phyloP scores from a whole-genome alignment of 2,888 invertebrate genomes.

The Erannis defoliaria region DNA sequence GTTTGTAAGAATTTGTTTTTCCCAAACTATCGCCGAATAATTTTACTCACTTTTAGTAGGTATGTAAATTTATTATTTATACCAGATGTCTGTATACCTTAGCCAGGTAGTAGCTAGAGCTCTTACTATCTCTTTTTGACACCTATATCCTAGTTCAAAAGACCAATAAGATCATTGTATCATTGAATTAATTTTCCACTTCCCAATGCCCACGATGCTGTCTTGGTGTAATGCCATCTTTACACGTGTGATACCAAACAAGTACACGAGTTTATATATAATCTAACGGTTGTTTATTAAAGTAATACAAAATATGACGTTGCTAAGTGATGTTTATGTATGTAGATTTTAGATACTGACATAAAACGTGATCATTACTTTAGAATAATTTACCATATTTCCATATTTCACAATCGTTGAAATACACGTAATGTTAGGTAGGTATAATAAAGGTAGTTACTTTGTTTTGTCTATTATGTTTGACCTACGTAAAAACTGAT shows the following conservation, averaged over 20 bases:
- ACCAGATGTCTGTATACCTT: too few relatives aligned
- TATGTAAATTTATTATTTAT: too few relatives aligned
- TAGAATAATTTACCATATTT: conserved; percentile 23
- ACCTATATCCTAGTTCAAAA: too few relatives aligned
- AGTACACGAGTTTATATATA: conserved; percentile 88
- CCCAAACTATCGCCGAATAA: too few relatives aligned
- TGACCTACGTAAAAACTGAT: conserved; percentile 1
- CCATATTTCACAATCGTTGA: conserved; percentile 4
- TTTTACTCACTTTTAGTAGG: too few relatives aligned
- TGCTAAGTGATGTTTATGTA: conserved; percentile 12
- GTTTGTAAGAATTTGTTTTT: too few relatives aligned
- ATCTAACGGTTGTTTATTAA: conserved; percentile 21
- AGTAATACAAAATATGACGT: conserved; percentile 21
- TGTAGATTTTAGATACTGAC: conserved; percentile 13
- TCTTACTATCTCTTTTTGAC: too few relatives aligned
- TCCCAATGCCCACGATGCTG: background rate
- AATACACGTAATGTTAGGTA: conserved; percentile 5
- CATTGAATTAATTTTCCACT: background rate
- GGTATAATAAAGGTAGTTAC: conserved; percentile 2
- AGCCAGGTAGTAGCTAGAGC: too few relatives aligned
- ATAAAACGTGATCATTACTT: conserved; percentile 20
- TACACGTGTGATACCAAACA: conserved; percentile 10
- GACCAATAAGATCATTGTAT: too few relatives aligned
- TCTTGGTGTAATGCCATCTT: background rate
- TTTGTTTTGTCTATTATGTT: conserved; percentile 1